Evolutionary conservation across 2,113 vertebrate genomes (phyloP).

Genomic region (Nothoprocta pentlandii): DNA sequence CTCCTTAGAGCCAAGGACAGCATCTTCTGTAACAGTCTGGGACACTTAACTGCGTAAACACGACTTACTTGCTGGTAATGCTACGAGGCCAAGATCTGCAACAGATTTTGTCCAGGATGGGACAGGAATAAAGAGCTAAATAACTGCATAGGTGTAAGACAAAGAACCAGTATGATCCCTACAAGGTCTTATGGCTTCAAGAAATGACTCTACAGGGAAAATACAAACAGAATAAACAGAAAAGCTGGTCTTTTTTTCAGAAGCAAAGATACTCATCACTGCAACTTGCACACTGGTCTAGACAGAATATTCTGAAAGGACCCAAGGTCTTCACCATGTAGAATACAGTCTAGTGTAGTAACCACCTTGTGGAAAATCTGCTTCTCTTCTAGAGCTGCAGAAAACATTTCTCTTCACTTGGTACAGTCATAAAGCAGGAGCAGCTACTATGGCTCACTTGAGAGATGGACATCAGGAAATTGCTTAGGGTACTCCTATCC

Average conservation of each 20-base stretch:
- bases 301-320: not conserved
- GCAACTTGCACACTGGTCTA: not conserved
- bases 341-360: not conserved
- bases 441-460: not conserved
- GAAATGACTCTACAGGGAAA: not conserved
- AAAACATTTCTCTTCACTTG: not conserved
- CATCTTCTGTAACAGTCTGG: not conserved
- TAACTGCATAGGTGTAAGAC: not conserved
- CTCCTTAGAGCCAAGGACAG: not conserved
- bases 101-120: not conserved
- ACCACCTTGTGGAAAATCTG: not conserved
- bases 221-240: not conserved
- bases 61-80: not conserved
- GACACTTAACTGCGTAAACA: no score
- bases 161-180: not conserved
- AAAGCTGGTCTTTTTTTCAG: not conserved
- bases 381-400: not conserved
- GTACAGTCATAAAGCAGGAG: not conserved
- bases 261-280: not conserved
- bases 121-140: not conserved
- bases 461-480: slow-evolving; percentile 15
- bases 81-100: not conserved
- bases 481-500: not conserved
- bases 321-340: not conserved
- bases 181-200: not conserved